Evolutionary conservation across 2,113 vertebrate genomes (phyloP), one percentile per base, ranked within the genome.

Genomic region (Centropus unirufus): DNA sequence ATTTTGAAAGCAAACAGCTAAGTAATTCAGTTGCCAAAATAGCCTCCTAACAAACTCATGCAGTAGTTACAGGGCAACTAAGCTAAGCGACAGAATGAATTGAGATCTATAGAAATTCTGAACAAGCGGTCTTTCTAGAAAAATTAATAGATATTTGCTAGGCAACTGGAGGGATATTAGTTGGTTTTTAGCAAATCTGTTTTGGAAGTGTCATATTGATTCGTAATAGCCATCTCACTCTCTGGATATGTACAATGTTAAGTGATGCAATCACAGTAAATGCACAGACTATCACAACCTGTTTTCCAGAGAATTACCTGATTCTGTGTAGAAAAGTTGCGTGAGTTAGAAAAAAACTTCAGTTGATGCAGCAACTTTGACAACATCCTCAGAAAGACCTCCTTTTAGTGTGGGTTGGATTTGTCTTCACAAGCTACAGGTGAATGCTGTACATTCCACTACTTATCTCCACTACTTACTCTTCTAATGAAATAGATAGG

Each of bases 161-260:
- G 77, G 47, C 17, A 87, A 69, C 4, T 69, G 11, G 0, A 2
- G 12, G 6, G 3, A 9, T 5, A 1, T 12, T 39, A 2, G 8
- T 69, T 6, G 0, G 23, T 7, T 2, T 36, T 82, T 69, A 80
- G 12, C 5, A 66, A 80, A 83, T 76, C 26, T 81, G 15, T 1
- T 87, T 77, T 80, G 40, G 27, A 92, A 70, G 9, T 22, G 29
- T 49, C n/a, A 51, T 47, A 11, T 13, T 80, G 29, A n/a, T 46
- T 39, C 23, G 14, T 21, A 78, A 59, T 7, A 74, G 3, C 6
- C 2, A 3, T 63, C 42, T 64, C 27, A 64, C 5, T 75, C 32
- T 62, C n/a, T 49, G 51, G 20, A 62, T 20, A 46, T 63, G 9
- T 54, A 59, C 21, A 63, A 7, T 0, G 1, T 11, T 26, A 57